These are phyloP conservation scores for Sarcophaga variegata DNA, from an alignment of 2,888 invertebrate species.

Conservation along the genomic window DNA sequence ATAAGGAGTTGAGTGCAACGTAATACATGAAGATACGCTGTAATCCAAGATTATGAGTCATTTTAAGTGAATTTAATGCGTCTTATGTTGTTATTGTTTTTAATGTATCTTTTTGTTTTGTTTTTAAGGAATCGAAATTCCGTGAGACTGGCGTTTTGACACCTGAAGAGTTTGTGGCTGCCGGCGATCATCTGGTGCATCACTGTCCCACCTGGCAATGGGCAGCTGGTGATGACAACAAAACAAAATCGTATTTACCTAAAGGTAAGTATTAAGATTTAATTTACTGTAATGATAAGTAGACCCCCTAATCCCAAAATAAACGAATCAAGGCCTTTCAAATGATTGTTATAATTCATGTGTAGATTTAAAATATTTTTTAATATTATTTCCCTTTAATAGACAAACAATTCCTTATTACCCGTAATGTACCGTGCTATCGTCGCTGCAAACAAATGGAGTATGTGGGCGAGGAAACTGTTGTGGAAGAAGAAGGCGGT, in stretches of 20 bases:
- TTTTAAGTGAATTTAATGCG: not conserved
- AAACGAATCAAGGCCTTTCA: too few species aligned
- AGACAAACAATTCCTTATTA: constrained; percentile 98
- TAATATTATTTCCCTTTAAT: not conserved
- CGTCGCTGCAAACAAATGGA: constrained; percentile 93
- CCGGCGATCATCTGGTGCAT: constrained; percentile 99
- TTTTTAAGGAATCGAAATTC: constrained; percentile 94
- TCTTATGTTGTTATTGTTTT: too few species aligned
- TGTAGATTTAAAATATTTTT: not conserved
- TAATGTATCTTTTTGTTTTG: constrained; percentile 11
- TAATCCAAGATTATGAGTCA: constrained; percentile 46
- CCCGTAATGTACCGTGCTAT: constrained; percentile 97
- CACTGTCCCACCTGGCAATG: constrained; percentile 99
- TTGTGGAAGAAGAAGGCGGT: constrained; percentile 93
- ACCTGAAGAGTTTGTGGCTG: constrained; percentile 99
- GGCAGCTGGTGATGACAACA: constrained; percentile 95
- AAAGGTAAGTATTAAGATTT: constrained; percentile 74
- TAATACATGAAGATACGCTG: constrained; percentile 7
- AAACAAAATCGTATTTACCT: constrained; percentile 94
- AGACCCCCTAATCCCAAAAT: too few species aligned
- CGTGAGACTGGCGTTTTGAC: constrained; percentile 98
- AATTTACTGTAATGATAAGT: too few species aligned
- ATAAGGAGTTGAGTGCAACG: constrained; percentile 12
- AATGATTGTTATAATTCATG: not conserved
- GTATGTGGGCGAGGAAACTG: constrained; percentile 88